Percentiles rank a stretch among this genome's conserved stretches.
phyloP scores from a whole-genome alignment of 1,140 invertebrate species.

The Tetramorium simillimum region DNA sequence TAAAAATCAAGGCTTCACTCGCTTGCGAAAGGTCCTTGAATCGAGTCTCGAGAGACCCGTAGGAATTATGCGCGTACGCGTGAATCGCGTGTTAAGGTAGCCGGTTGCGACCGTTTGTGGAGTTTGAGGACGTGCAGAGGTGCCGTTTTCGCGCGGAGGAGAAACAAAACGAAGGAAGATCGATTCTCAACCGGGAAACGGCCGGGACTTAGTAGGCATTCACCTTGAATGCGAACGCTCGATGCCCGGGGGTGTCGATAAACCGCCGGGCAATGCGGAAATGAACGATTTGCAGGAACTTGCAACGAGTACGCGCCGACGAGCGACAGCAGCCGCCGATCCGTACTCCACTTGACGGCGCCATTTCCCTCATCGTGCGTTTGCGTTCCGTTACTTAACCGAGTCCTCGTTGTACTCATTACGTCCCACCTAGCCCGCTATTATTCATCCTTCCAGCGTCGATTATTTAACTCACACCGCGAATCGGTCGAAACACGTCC shows the following conservation, averaged over 20 bases:
- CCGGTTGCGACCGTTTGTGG: neutral
- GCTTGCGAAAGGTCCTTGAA: neutral
- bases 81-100: neutral
- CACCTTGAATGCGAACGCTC: neutral
- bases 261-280: conserved; percentile 11
- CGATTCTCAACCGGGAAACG: neutral
- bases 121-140: neutral
- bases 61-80: neutral
- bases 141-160: neutral
- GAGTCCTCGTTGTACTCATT: conserved; percentile 6
- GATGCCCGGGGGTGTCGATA: neutral
- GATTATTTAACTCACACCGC: neutral
- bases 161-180: neutral
- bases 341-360: conserved; percentile 22
- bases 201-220: neutral
- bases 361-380: conserved; percentile 25
- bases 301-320: neutral
- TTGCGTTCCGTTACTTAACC: conserved; percentile 38
- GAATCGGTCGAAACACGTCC: neutral
- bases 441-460: neutral
- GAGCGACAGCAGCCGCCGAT: neutral
- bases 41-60: neutral
- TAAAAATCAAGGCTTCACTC: neutral
- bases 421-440: neutral
- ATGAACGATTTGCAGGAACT: neutral